Evolutionary conservation across 2,888 invertebrate species (phyloP).

Genomic region (Galerucella pusilla): DNA sequence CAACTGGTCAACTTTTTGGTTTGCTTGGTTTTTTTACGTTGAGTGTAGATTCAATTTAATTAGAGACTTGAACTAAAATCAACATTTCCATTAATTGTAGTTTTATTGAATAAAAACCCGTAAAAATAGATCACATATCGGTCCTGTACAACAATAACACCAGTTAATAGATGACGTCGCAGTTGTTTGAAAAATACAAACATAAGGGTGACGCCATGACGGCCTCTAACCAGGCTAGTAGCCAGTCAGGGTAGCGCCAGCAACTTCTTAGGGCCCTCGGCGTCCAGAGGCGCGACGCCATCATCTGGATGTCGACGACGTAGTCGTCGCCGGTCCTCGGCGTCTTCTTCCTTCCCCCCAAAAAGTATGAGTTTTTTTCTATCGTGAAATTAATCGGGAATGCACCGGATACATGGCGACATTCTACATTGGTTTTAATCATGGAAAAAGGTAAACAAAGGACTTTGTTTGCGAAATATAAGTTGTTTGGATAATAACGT

Average conservation of each 20-base stretch:
- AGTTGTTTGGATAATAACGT: neutral
- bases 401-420: slow-evolving; percentile 47
- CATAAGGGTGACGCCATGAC: slow-evolving; percentile 49
- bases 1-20: too few relatives aligned
- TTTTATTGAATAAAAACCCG: neutral
- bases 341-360: slow-evolving; percentile 49
- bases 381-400: slow-evolving; percentile 57
- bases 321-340: slow-evolving; percentile 53
- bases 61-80: too few relatives aligned
- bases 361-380: slow-evolving; percentile 52
- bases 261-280: slow-evolving; percentile 58
- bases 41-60: too few relatives aligned
- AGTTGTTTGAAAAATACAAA: slow-evolving; percentile 43
- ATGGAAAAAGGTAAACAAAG: slow-evolving; percentile 17
- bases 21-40: too few relatives aligned
- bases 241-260: slow-evolving; percentile 49
- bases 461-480: neutral
- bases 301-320: slow-evolving; percentile 43
- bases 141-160: slow-evolving; percentile 12
- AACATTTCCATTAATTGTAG: neutral
- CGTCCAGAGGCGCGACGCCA: slow-evolving; percentile 48
- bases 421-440: slow-evolving; percentile 10
- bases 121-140: slow-evolving; percentile 6
- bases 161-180: slow-evolving; percentile 31
- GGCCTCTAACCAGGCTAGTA: slow-evolving; percentile 21